A percentile compares a stretch with the other conserved stretches of the same genome.
Evolutionary conservation across 2,797 vertebrate genomes (phyloP).

Genomic region (Erethizon dorsatum): DNA sequence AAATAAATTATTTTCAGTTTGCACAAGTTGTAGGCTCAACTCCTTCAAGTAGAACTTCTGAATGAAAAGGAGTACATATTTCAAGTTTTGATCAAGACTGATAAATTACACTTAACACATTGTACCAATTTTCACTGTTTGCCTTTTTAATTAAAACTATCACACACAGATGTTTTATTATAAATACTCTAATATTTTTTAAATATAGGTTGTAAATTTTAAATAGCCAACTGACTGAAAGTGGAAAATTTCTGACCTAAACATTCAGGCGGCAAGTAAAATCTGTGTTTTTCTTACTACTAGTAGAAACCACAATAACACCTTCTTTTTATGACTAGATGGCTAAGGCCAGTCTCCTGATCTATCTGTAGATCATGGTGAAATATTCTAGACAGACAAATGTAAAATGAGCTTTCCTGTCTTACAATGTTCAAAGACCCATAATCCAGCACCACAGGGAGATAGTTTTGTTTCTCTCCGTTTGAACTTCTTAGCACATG

Average conservation of each 20-base stretch:
- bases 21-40: not conserved
- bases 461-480: not conserved
- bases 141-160: not conserved
- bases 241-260: not conserved
- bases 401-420: not conserved
- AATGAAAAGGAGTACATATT: not conserved
- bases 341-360: not conserved
- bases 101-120: not conserved
- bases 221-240: not conserved
- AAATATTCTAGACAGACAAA: not conserved
- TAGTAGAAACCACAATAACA: not conserved
- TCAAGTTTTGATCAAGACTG: not conserved
- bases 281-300: not conserved
- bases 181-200: not conserved
- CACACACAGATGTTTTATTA: not conserved
- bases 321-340: not conserved
- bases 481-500: not conserved
- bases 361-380: not conserved
- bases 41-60: not conserved
- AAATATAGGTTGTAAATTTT: too few species aligned
- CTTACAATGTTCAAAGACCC: not conserved
- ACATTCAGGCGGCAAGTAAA: not conserved
- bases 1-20: not conserved
- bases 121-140: not conserved
- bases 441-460: not conserved